Conservation (phyloP, 2,113 vertebrate genomes). For the Riparia riparia region DNA sequence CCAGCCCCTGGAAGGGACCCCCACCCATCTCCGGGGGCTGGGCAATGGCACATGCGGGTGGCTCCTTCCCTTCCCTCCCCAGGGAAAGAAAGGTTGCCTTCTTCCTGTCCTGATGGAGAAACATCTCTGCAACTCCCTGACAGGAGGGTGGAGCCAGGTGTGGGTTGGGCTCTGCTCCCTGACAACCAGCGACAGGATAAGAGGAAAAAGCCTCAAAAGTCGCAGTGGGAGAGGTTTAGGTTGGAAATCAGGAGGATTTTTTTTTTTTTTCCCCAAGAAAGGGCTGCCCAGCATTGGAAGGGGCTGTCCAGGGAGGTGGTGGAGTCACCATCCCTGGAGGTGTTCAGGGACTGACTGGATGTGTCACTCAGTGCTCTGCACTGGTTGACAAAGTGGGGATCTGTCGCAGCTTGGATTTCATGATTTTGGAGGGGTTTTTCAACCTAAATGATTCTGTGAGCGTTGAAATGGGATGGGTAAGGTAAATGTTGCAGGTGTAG, state of each 20-base stretch:
- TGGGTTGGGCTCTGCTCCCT: not conserved
- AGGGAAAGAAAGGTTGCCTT: not conserved
- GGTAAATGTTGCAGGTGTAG: not conserved
- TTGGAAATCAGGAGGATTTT: not conserved
- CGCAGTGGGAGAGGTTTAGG: not conserved
- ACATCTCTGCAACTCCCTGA: not conserved
- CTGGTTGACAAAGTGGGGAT: not conserved
- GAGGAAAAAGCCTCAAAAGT: not conserved
- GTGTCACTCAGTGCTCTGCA: not conserved
- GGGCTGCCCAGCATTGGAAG: not conserved
- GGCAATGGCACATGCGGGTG: fast-evolving
- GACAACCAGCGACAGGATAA: not conserved
- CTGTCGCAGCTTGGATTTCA: not conserved
- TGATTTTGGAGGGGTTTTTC: not conserved
- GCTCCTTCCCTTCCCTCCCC: fast-evolving
- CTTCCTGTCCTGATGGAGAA: not conserved
- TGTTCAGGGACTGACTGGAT: not conserved
- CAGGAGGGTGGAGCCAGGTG: not conserved
- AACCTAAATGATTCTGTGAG: not conserved
- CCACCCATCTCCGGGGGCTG: too few relatives aligned
- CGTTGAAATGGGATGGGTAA: fast-evolving
- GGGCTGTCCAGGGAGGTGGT: not conserved
- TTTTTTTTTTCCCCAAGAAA: not conserved
- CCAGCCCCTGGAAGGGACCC: fast-evolving
- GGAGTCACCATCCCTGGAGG: not conserved